These are phyloP conservation scores for Limonius californicus DNA, from an alignment of 1,140 invertebrate species.

Conservation along the genomic window DNA sequence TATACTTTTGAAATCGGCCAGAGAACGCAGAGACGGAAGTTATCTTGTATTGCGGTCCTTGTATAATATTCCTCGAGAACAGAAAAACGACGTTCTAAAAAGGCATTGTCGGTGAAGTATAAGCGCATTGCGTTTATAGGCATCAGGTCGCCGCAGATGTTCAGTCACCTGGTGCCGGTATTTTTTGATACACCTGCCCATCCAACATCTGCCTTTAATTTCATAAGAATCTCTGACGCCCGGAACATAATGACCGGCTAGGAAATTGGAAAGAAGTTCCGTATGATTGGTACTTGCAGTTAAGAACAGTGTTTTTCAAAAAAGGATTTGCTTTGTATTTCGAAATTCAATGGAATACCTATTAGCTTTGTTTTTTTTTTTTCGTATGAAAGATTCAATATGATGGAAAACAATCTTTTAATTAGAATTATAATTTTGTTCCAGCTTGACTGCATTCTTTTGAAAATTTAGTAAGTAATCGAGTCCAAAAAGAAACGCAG, in stretches of 20 bases:
- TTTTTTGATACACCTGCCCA: slow-evolving; percentile 13
- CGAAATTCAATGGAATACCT: too few relatives aligned
- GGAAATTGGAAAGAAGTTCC: too few relatives aligned
- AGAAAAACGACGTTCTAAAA: background rate
- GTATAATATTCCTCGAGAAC: background rate
- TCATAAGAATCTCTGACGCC: background rate
- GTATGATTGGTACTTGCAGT: too few relatives aligned
- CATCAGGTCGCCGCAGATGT: slow-evolving; percentile 8
- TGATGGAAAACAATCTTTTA: background rate
- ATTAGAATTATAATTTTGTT: too few relatives aligned
- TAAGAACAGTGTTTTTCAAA: too few relatives aligned
- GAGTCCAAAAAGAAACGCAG: too few relatives aligned
- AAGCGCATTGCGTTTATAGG: slow-evolving; percentile 5
- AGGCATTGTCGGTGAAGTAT: background rate
- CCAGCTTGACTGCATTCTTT: too few relatives aligned
- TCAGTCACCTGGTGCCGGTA: slow-evolving; percentile 4
- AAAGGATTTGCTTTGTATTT: too few relatives aligned
- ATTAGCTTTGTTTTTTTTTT: too few relatives aligned
- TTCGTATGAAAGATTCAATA: background rate
- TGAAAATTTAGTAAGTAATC: too few relatives aligned
- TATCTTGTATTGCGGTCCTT: background rate
- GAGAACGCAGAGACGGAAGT: background rate
- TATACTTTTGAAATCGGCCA: background rate
- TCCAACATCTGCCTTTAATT: slow-evolving; percentile 7
- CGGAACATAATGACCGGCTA: background rate